phyloP scores from a whole-genome alignment of 2,113 vertebrate genomes.

The Cololabis saira region DNA sequence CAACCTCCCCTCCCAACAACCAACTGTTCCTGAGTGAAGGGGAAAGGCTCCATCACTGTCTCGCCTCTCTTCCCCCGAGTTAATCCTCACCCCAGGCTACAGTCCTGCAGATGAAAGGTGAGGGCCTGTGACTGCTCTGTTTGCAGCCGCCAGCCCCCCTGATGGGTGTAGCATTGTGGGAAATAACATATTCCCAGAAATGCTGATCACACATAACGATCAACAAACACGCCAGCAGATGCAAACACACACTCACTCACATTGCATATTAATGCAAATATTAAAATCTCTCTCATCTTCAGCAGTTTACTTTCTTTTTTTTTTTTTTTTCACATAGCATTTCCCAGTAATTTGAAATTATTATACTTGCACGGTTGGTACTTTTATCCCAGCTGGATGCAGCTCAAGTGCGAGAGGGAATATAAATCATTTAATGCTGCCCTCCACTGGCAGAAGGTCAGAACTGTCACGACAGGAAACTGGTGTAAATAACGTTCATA shows the following conservation, averaged over 20 bases:
- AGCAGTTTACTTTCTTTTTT: background rate
- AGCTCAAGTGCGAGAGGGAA: background rate
- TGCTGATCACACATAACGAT: conserved; percentile 58
- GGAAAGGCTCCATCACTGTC: conserved; percentile 53
- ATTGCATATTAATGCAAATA: conserved; percentile 37
- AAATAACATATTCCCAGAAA: conserved; percentile 52
- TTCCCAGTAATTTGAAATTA: conserved; percentile 16
- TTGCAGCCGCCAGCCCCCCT: conserved; percentile 44
- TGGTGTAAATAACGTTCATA: background rate
- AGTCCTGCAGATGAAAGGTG: conserved; percentile 72
- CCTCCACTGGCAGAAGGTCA: conserved; percentile 68
- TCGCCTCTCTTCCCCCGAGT: conserved; percentile 47
- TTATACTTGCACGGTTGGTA: conserved; percentile 27
- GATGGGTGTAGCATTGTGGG: conserved; percentile 54
- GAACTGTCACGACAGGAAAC: conserved; percentile 14
- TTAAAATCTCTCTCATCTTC: conserved; percentile 41
- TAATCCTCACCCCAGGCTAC: conserved; percentile 72
- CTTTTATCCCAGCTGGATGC: conserved; percentile 35
- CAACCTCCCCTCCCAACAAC: conserved; percentile 5
- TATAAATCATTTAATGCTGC: conserved; percentile 66
- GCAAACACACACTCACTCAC: background rate
- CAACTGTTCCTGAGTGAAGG: conserved; percentile 32
- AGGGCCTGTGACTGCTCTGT: conserved; percentile 55
- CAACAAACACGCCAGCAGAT: conserved; percentile 33
- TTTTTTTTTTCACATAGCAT: conserved; percentile 20